Conservation (phyloP, 2,888 invertebrate genomes). For the Limnephilus auricula region DNA sequence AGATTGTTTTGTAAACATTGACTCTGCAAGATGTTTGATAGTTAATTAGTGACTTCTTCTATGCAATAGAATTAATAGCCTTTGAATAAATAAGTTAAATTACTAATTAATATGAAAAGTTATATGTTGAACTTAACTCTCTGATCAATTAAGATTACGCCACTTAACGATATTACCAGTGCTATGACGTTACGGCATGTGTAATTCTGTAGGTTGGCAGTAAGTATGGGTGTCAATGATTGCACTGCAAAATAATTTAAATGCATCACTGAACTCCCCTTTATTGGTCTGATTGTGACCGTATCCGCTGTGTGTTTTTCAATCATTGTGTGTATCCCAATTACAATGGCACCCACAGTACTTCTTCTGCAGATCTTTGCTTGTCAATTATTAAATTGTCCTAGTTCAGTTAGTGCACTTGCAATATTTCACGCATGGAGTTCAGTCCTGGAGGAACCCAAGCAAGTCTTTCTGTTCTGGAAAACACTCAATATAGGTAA, state of each 20-base stretch:
- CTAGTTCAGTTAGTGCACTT: background rate
- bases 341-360: background rate
- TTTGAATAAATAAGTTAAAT: background rate
- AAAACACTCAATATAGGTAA: too few relatives aligned
- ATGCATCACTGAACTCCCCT: background rate
- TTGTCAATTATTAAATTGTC: constrained; percentile 2
- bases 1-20: background rate
- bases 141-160: background rate
- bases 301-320: background rate
- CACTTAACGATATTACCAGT: background rate
- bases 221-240: background rate
- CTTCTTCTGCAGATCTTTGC: background rate
- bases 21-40: too few relatives aligned
- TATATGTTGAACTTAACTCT: background rate
- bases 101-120: background rate
- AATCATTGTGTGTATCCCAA: background rate
- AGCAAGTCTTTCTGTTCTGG: background rate
- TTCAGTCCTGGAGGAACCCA: background rate
- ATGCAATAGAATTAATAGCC: background rate
- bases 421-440: background rate
- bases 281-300: constrained; percentile 2
- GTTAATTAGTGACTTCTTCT: background rate
- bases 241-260: background rate
- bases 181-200: background rate
- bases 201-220: background rate